Base-by-base conservation (phyloP, 1,140 invertebrate species). In the Brachionus asplanchnoidis region DNA sequence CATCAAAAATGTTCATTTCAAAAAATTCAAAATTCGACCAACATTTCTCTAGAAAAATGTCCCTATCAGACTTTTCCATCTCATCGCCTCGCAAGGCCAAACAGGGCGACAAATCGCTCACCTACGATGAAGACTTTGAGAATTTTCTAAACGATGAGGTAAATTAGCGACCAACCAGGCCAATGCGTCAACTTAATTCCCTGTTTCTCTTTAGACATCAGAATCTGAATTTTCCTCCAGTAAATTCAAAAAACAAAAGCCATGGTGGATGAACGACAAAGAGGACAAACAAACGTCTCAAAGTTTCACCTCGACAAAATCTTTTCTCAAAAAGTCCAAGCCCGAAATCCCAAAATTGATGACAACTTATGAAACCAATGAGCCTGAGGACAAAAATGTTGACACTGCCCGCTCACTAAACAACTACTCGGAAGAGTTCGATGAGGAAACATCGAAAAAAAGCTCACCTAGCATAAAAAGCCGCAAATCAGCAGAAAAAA, bases 231-330 rank as follows among this genome's bases (percentile, higher is more conserved):
- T 50, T 50, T 77, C 73, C 11, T 12, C 44, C 0, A 77, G 46
- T 14, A 77, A 77, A 50, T 50, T 50, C 23, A 77, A 77, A 50
- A 77, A 77, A 32, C 42, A 46, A 50, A 3, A 77, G 32, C 73
- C 73, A 23, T 77, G 73, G 73, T 77, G 73, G 73, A 77, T 77
- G 73, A 77, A 77, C 40, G 73, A 77, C 2, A 26, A 77, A 44
- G 73, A 77, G 0, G 44, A 46, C 6, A 50, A 68, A 4, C 66
- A 77, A 46, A 2, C 40, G 12, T 77, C 73, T 0, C 46, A 32
- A 6, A 50, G 44, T 50, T 77, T 77, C 4, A 5, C 7, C 44
- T 77, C 73, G 26, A 53, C 73, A 50, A 77, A 77, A 77, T 77
- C 73, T 5, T 77, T 77, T 50, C 3, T 77, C 2, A 77, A 77